Base-by-base conservation (phyloP, 1,140 invertebrate species). In the Hylaeus anthracinus region DNA sequence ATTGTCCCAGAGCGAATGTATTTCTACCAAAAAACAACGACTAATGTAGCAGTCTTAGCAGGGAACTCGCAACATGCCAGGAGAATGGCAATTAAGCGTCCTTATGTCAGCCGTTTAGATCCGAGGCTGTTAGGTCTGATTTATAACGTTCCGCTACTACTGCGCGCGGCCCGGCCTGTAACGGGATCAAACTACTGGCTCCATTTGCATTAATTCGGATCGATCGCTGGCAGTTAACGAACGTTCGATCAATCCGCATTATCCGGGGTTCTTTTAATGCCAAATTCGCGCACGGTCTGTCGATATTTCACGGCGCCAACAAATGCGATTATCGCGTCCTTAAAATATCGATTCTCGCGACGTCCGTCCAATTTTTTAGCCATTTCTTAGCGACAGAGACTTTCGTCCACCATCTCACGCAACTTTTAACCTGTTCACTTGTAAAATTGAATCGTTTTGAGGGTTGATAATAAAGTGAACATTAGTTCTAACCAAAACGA, bases 121-220 rank as follows among this genome's bases (percentile, higher is more conserved):
- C 53, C 71, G 48, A 72, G 12, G 53, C 70, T 65, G 77, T 73
- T 79, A 73, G n/a, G 51, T 79, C 71, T 73, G 71, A 79, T 79
- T 79, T 79, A 79, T 66, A 79, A 79, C 77, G 77, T 43, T 51
- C 51, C 61, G 15, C n/a, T 48, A 56, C 77, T 41, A 61, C 70
- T 73, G 61, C 5, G 58, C 41, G 51, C 70, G 3, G 51, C 6
- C 67, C 26, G 26, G 3, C 51, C 41, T 56, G 61, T 55, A 58
- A 72, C 51, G 43, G 14, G 71, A 79, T 79, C 71, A 66, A 79
- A 51, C 53, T 79, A 48, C 71, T 26, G 26, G 12, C 61, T 73
- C 71, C 51, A 79, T 79, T 79, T 79, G 77, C 77, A 73, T 79
- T 79, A 79, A 79, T 78, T 78, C 14, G 58, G 39, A 78, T 78